Percentiles rank a stretch among this genome's conserved stretches.
phyloP scores from a whole-genome alignment of 2,797 vertebrate genomes.

The Circus cinereus region DNA sequence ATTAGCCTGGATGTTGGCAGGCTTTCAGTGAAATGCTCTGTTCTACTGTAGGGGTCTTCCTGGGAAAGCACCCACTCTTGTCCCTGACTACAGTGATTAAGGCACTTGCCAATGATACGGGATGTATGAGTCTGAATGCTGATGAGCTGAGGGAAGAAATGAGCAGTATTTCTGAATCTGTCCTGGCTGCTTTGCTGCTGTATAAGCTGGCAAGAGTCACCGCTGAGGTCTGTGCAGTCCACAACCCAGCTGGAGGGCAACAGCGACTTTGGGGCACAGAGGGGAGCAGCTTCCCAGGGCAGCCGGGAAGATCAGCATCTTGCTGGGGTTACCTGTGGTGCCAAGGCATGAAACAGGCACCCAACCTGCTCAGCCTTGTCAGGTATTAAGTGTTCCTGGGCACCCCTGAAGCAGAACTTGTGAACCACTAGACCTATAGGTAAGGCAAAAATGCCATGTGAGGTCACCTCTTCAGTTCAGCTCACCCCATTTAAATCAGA shows the following conservation, averaged over 20 bases:
- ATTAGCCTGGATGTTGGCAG: background rate
- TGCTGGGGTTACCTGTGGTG: background rate
- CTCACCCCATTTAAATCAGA: background rate
- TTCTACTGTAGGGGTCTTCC: background rate
- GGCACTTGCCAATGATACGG: background rate
- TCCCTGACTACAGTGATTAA: background rate
- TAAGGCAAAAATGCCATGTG: background rate
- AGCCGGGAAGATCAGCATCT: background rate
- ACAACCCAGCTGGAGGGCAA: background rate
- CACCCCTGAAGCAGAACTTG: background rate
- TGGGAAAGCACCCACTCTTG: slow-evolving; percentile 35
- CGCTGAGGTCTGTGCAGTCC: fast-evolving
- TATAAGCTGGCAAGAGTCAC: background rate
- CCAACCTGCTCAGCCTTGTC: background rate
- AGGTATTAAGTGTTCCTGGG: background rate
- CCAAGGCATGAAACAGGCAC: background rate
- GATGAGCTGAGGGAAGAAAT: slow-evolving; percentile 9
- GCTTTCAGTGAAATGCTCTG: background rate
- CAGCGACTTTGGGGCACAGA: background rate
- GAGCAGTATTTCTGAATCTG: background rate
- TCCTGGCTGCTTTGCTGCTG: background rate
- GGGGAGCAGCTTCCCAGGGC: background rate
- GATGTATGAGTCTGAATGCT: background rate
- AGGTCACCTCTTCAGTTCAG: background rate
- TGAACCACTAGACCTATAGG: background rate